Percentiles rank a stretch among this genome's conserved stretches.
phyloP scores from a whole-genome alignment of 1,140 invertebrate genomes.

The Lucilia sericata region DNA sequence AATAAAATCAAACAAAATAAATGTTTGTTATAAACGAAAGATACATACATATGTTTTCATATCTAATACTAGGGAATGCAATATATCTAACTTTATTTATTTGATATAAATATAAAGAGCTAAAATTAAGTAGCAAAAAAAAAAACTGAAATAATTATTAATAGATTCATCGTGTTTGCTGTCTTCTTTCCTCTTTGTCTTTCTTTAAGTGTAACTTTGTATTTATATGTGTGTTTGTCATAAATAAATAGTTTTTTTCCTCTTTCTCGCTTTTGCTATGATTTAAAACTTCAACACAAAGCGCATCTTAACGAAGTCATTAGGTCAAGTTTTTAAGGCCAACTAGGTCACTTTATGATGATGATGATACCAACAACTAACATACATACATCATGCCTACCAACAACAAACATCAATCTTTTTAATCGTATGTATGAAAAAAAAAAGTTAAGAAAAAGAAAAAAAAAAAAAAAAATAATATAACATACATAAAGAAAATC shows the following conservation, averaged over 20 bases:
- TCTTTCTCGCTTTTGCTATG: neutral
- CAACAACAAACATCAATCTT: neutral
- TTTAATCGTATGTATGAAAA: too few relatives aligned
- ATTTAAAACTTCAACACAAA: constrained; percentile 36
- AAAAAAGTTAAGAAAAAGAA: constrained; percentile 1
- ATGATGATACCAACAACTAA: constrained; percentile 45
- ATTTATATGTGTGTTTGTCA: neutral
- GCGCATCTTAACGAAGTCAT: constrained; percentile 57
- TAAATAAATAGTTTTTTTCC: neutral
- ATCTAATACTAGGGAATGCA: too few relatives aligned
- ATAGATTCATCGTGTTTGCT: neutral
- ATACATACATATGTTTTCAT: too few relatives aligned
- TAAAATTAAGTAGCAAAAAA: neutral
- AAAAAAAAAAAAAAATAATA: neutral
- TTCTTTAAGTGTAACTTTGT: neutral
- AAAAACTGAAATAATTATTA: neutral
- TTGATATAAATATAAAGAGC: neutral
- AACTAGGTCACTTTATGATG: constrained; percentile 60
- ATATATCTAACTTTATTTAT: too few relatives aligned
- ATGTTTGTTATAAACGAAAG: too few relatives aligned
- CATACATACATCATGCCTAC: neutral
- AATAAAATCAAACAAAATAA: neutral
- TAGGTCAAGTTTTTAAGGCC: constrained; percentile 66
- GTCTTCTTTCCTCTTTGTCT: neutral
- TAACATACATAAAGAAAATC: constrained; percentile 12